Conservation (phyloP, 2,797 vertebrate genomes). For the Podarcis siculus region DNA sequence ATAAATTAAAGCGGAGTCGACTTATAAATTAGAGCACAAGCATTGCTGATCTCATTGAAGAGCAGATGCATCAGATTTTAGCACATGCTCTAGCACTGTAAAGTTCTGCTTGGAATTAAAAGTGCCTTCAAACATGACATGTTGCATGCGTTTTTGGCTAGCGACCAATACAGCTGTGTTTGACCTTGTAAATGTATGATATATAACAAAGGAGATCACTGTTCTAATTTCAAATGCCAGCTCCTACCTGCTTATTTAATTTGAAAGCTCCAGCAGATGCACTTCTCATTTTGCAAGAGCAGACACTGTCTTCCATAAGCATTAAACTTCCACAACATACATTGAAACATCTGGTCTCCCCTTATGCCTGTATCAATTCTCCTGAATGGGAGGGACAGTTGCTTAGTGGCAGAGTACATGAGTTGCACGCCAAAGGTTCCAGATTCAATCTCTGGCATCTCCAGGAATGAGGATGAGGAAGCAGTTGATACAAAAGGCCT, state of each 20-base stretch:
- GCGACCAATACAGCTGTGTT: background rate
- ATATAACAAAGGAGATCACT: background rate
- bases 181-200: background rate
- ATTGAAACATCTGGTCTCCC: background rate
- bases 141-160: background rate
- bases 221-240: background rate
- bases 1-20: slow-evolving; percentile 1
- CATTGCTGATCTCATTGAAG: background rate
- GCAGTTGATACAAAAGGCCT: background rate
- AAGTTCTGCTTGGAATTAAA: slow-evolving; percentile 15
- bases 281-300: background rate
- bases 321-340: background rate
- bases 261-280: background rate
- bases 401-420: background rate
- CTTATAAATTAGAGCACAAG: background rate
- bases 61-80: slow-evolving; percentile 20
- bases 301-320: background rate
- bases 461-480: background rate
- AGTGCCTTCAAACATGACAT: slow-evolving; percentile 1
- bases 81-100: slow-evolving; percentile 16
- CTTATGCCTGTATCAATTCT: background rate
- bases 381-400: background rate
- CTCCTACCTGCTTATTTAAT: background rate
- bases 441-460: no score
- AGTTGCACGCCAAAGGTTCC: background rate